A percentile compares a stretch with the other conserved stretches of the same genome.
Evolutionary conservation across 2,797 vertebrate genomes (phyloP).

Genomic region (Sebastes paucispinis): DNA sequence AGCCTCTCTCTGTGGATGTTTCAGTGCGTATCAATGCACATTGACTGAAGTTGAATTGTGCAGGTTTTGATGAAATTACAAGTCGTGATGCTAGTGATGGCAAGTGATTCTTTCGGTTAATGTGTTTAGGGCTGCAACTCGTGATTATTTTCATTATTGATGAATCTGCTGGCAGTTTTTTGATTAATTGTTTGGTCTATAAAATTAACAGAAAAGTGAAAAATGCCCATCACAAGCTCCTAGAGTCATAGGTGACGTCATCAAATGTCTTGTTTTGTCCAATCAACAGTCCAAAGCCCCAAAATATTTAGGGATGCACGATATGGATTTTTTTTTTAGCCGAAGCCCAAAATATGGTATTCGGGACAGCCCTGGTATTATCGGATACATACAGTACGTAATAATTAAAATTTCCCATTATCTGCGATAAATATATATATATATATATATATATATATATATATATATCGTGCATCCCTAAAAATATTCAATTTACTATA

Average conservation of each 20-base stretch:
- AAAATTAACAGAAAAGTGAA: neutral
- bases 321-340: too few species aligned
- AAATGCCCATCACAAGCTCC: neutral
- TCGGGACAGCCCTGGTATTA: too few species aligned
- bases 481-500: neutral
- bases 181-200: neutral
- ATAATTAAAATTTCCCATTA: too few species aligned
- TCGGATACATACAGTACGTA: too few species aligned
- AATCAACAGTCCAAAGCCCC: neutral
- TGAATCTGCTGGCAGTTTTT: neutral
- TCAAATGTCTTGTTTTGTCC: neutral
- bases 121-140: constrained; percentile 1
- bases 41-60: neutral
- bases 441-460: too few species aligned
- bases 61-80: neutral
- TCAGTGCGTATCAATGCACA: neutral
- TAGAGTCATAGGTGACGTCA: neutral
- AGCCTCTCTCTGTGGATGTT: neutral
- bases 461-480: too few species aligned
- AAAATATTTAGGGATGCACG: too few species aligned
- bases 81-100: neutral
- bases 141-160: neutral
- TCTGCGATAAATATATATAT: too few species aligned
- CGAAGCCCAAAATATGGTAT: too few species aligned
- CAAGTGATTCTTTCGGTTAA: neutral